These are phyloP conservation scores for Pardosa pseudoannulata DNA, from an alignment of 2,888 invertebrate genomes.

Conservation along the genomic window DNA sequence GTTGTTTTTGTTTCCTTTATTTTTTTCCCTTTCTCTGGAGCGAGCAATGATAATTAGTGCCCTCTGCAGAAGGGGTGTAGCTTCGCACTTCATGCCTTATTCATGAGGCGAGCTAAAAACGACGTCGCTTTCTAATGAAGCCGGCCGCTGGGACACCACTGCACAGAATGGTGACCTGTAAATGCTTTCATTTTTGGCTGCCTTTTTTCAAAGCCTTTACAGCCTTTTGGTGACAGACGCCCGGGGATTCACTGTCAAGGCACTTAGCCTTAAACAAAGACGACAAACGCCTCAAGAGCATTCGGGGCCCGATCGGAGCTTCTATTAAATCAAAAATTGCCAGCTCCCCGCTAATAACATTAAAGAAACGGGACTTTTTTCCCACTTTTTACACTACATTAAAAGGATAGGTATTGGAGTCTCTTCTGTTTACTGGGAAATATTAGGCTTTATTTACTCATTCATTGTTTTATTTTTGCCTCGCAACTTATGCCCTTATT, in stretches of 20 bases:
- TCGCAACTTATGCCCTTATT: conserved; percentile 61
- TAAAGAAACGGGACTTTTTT: conserved; percentile 67
- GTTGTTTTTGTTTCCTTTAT: conserved; percentile 34
- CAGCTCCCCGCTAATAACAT: conserved; percentile 67
- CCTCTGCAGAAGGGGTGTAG: conserved; percentile 57
- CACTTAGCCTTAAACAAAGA: conserved; percentile 70
- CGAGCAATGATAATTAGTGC: conserved; percentile 68
- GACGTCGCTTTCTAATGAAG: conserved; percentile 64
- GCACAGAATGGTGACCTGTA: conserved; percentile 63
- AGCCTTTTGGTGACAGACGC: conserved; percentile 69
- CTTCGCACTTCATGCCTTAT: conserved; percentile 65
- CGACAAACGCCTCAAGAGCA: conserved; percentile 61
- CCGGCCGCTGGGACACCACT: conserved; percentile 49
- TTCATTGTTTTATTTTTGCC: conserved; percentile 54
- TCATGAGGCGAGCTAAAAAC: conserved; percentile 65
- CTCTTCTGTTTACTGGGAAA: conserved; percentile 67
- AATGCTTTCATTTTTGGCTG: conserved; percentile 68
- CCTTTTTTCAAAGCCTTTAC: conserved; percentile 42
- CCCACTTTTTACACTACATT: conserved; percentile 36
- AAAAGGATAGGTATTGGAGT: conserved; percentile 46
- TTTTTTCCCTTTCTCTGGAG: conserved; percentile 32
- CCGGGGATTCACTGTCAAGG: conserved; percentile 62
- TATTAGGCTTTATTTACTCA: conserved; percentile 71
- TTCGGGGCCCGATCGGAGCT: conserved; percentile 46
- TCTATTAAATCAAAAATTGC: conserved; percentile 72